These are phyloP conservation scores for Tachina lurida DNA, from an alignment of 2,888 invertebrate genomes.

Conservation along the genomic window DNA sequence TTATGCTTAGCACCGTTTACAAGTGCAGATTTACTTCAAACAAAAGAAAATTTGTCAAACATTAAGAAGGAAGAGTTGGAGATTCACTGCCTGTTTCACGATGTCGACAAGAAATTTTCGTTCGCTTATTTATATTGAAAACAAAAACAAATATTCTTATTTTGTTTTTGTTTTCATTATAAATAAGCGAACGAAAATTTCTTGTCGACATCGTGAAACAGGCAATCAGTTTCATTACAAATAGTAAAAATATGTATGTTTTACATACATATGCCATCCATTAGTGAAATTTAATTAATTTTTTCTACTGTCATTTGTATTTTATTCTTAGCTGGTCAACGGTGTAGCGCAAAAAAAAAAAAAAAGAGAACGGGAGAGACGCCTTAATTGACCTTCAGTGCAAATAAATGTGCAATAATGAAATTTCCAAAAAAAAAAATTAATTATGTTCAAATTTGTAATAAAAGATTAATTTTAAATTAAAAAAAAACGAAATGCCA, in stretches of 20 bases:
- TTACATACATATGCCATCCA: constrained; percentile 52
- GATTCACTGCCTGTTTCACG: too few relatives aligned
- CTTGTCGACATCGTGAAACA: too few relatives aligned
- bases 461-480: constrained; percentile 25
- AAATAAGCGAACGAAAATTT: too few relatives aligned
- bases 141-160: too few relatives aligned
- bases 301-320: neutral
- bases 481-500: neutral
- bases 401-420: constrained; percentile 7
- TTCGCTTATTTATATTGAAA: too few relatives aligned
- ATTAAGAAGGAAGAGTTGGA: neutral
- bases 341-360: neutral
- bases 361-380: neutral
- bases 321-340: neutral
- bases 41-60: constrained; percentile 52
- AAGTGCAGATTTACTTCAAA: too few relatives aligned
- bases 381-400: constrained; percentile 25
- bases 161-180: too few relatives aligned
- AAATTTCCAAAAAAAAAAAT: constrained; percentile 45
- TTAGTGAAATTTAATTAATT: constrained; percentile 68
- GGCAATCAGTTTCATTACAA: constrained; percentile 41
- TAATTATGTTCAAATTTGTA: constrained; percentile 35
- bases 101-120: too few relatives aligned
- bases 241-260: constrained; percentile 44
- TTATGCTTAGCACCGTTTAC: neutral